Base-by-base conservation (phyloP, 2,113 vertebrate genomes). In the Stomatorhinus ivindoensis region DNA sequence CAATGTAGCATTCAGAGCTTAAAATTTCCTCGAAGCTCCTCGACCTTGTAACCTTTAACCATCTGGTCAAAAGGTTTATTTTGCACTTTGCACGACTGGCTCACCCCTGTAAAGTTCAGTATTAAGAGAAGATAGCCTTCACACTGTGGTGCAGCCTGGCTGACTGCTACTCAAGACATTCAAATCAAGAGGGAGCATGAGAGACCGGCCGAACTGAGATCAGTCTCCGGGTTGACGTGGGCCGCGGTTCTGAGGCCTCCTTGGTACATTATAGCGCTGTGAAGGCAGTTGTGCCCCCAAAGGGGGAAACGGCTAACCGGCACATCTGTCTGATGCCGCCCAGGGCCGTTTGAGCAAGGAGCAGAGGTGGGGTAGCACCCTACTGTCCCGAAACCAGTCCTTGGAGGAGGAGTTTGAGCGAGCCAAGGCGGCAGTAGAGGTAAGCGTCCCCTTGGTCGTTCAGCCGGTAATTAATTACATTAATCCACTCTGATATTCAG, bases 321-420 rank as follows among this genome's bases (percentile, higher is more conserved):
- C 48, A n/a, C 15, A 9, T 92, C 90, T 91, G 91, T 91, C 58
- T 87, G 39, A 39, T 6, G 0, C 27, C 46, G 73, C 94, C 94
- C 93, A 99, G 98, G 97, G 96, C 92, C 97, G 96, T 80, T 93
- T 97, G 87, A 94, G 92, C 87, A 99, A 97, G 95, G 98, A 99
- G 88, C 97, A 97, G 65, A 96, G 96, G 8, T 97, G 96, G 97
- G 98, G 98, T 90, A 96, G 96, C 3, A 93, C 96, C n/a, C 95
- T 97, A 27, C 96, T 99, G 89, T 99, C 98, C 92, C 96, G 98
- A 95, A 98, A 99, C 93, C 98, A 99, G 91, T 99, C 98, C 90
- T 94, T 99, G 91, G 98, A 99, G 95, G 98, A 99, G 90, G 98
- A 99, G 95, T 99, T 98, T 95, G 98, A 99, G 95, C 96, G 98